Base-by-base conservation (phyloP, 2,113 vertebrate genomes). In the Tiliqua scincoides region DNA sequence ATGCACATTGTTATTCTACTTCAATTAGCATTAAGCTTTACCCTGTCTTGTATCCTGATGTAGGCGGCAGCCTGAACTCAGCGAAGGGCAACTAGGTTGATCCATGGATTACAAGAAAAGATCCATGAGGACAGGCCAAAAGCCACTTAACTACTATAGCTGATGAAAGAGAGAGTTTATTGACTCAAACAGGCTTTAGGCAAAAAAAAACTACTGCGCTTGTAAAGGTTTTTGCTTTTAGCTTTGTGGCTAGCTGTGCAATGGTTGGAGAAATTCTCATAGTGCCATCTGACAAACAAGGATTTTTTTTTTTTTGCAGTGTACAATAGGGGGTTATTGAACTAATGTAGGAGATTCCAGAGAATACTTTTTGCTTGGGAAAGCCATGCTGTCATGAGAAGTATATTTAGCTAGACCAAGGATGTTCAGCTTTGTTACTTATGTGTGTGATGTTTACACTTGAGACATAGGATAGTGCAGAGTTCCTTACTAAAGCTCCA, bases 111-210 rank as follows among this genome's bases (percentile, higher is more conserved):
- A 91, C 35, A 89, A 72, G 76, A 52, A 84, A 54, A 85, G 89
- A 63, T 65, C 23, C 70, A 0, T 0, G 2, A 82, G 86, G 86
- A 86, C 91, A 88, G 82, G 15, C 54, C 65, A 91, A 91, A n/a
- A 89, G 86, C 88, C 76, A 67, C 85, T 88, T 87, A 91, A 89
- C 89, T 85, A 75, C 85, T 0, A 0, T 5, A 70, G 87, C 59
- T 77, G 82, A 75, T 75, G 27, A 25, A 88, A 23, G 27, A 0
- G 2, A 82, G 83, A 91, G 37, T 63, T 84, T 32, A 85, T 65
- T 89, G 85, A 86, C 61, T 65, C 37, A 71, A 87, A 57, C 57
- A 88, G 82, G 20, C 32, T 63, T 72, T 59, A 59, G 72, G 63
- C 88, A 83, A 87, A 59, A 89, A 80, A 63, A 80, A 63, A 15